phyloP scores from a whole-genome alignment of 2,888 invertebrate species.

The Apocheima hispidaria region DNA sequence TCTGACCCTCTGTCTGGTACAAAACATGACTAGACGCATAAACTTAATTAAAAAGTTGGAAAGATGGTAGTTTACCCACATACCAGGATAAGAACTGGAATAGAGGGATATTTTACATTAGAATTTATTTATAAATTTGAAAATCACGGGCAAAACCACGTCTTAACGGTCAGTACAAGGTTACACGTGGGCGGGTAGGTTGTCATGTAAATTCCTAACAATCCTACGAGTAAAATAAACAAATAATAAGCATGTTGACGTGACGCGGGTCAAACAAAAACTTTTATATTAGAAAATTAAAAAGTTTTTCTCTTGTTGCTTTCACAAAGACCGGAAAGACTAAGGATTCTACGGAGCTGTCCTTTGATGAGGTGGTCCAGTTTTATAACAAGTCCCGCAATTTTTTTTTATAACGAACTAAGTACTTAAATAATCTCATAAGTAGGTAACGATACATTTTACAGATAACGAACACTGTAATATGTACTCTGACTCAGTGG shows the following conservation, averaged over 20 bases:
- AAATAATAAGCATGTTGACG: slow-evolving; percentile 12
- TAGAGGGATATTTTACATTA: too few relatives aligned
- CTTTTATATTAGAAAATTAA: slow-evolving; percentile 35
- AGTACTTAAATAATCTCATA: too few relatives aligned
- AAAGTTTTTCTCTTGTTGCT: slow-evolving; percentile 38
- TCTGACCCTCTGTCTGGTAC: too few relatives aligned
- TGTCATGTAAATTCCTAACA: background rate
- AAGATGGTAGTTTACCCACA: too few relatives aligned
- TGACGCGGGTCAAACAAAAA: slow-evolving; percentile 34
- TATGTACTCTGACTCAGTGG: background rate
- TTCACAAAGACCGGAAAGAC: slow-evolving; percentile 12
- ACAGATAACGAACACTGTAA: too few relatives aligned
- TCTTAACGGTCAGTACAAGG: background rate
- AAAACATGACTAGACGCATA: too few relatives aligned
- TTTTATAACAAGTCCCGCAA: background rate
- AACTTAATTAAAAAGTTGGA: too few relatives aligned
- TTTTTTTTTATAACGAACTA: too few relatives aligned
- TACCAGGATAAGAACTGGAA: too few relatives aligned
- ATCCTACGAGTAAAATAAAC: slow-evolving; percentile 7
- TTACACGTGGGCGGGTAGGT: background rate
- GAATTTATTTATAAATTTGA: background rate
- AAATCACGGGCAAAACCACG: background rate
- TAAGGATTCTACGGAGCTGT: slow-evolving; percentile 10
- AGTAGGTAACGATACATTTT: too few relatives aligned
- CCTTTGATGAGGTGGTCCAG: slow-evolving; percentile 8